phyloP scores from a whole-genome alignment of 1,140 invertebrate species.

The Drosophila punjabiensis region DNA sequence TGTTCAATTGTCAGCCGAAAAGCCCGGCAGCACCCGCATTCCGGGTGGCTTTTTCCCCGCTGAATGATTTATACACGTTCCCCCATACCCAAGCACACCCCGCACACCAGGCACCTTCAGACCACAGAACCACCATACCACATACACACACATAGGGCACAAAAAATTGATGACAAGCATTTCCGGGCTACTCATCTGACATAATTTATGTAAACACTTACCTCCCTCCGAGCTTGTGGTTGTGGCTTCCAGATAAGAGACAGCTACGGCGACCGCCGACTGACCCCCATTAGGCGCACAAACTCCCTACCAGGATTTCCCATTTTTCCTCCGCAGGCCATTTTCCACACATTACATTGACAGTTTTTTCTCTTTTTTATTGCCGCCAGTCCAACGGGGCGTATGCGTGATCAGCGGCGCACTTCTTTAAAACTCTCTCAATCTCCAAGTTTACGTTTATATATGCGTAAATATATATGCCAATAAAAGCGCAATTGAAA shows the following conservation, averaged over 20 bases:
- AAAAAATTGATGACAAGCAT: slow-evolving; percentile 80
- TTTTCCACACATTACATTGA: slow-evolving; percentile 65
- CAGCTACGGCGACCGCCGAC: slow-evolving; percentile 35
- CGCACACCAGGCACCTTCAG: background rate
- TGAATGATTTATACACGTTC: slow-evolving; percentile 66
- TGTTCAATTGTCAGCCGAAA: slow-evolving; percentile 64
- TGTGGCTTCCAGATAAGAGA: slow-evolving; percentile 50
- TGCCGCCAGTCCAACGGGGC: slow-evolving; percentile 64
- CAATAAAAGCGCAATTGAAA: slow-evolving; percentile 75
- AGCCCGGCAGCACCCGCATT: slow-evolving; percentile 27
- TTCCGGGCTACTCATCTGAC: slow-evolving; percentile 73
- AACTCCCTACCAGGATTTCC: slow-evolving; percentile 9
- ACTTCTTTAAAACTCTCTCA: slow-evolving; percentile 46
- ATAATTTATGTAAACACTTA: slow-evolving; percentile 83
- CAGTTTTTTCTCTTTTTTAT: slow-evolving; percentile 64
- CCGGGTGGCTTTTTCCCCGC: slow-evolving; percentile 34
- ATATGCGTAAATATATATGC: slow-evolving; percentile 20
- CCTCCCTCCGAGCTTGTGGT: slow-evolving; percentile 14
- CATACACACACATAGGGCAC: slow-evolving; percentile 15
- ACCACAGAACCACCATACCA: background rate
- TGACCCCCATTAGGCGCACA: slow-evolving; percentile 51
- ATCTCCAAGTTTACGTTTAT: slow-evolving; percentile 14
- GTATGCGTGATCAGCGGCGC: slow-evolving; percentile 63
- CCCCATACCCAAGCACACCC: slow-evolving; percentile 16
- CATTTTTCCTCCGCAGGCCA: slow-evolving; percentile 35